phyloP scores from a whole-genome alignment of 2,888 invertebrate genomes.

The Himalopsyche kuldschensis region DNA sequence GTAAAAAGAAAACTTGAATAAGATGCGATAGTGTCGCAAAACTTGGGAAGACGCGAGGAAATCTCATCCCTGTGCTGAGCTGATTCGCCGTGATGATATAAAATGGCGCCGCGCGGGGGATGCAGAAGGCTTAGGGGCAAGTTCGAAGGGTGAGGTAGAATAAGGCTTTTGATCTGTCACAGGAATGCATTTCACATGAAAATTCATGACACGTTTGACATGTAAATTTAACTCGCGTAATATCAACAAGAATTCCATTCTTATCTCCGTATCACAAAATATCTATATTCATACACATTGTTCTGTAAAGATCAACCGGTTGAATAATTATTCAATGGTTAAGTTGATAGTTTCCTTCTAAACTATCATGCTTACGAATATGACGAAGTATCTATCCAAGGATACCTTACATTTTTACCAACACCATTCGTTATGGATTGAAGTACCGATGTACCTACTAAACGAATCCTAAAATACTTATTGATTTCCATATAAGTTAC shows the following conservation, averaged over 20 bases:
- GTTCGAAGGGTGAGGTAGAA: neutral
- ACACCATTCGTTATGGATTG: too few species aligned
- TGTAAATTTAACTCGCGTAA: neutral
- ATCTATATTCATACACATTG: too few species aligned
- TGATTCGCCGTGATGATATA: constrained; percentile 22
- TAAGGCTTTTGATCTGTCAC: constrained; percentile 1
- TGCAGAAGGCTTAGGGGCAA: constrained; percentile 4
- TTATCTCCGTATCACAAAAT: too few species aligned
- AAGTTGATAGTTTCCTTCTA: too few species aligned
- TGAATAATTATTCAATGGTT: too few species aligned
- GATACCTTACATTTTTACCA: too few species aligned
- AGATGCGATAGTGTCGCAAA: constrained; percentile 17
- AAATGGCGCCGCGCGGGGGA: constrained; percentile 3
- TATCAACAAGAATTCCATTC: neutral
- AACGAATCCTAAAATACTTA: too few species aligned
- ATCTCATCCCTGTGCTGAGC: constrained; percentile 13
- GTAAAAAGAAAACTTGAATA: constrained; percentile 16
- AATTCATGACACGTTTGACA: neutral
- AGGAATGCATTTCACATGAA: neutral
- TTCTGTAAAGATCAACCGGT: too few species aligned
- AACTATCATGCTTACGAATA: too few species aligned
- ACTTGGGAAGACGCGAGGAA: constrained; percentile 11
- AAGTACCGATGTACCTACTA: too few species aligned
- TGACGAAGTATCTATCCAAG: too few species aligned
- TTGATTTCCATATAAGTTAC: too few species aligned